These are phyloP conservation scores for Baronia brevicornis DNA, from an alignment of 2,888 invertebrate species.

Conservation along the genomic window DNA sequence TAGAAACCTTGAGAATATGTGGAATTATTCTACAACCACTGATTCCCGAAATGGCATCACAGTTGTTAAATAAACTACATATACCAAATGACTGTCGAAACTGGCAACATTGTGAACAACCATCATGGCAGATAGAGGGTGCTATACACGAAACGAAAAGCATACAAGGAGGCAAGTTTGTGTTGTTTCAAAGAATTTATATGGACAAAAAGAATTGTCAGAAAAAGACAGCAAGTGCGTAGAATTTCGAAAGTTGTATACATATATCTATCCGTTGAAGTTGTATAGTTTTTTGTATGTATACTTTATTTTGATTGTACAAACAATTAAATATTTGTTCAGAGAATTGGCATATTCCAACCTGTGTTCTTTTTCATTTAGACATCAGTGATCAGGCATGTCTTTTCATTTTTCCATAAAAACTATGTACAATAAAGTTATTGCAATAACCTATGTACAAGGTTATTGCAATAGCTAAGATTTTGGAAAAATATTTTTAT, in stretches of 20 bases:
- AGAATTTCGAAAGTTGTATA: too few relatives aligned
- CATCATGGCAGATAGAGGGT: constrained; percentile 54
- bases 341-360: too few relatives aligned
- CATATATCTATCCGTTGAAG: too few relatives aligned
- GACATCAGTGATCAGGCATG: too few relatives aligned
- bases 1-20: constrained; percentile 87
- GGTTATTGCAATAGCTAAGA: too few relatives aligned
- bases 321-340: too few relatives aligned
- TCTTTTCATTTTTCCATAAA: too few relatives aligned
- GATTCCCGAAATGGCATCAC: constrained; percentile 81
- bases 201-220: constrained; percentile 40
- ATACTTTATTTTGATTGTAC: too few relatives aligned
- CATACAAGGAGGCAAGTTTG: constrained; percentile 58
- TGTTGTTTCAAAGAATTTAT: constrained; percentile 61
- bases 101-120: constrained; percentile 53
- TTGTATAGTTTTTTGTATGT: constrained; percentile 1
- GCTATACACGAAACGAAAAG: constrained; percentile 54
- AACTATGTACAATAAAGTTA: too few relatives aligned
- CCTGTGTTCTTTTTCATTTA: too few relatives aligned
- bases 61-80: constrained; percentile 81
- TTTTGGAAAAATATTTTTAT: too few relatives aligned
- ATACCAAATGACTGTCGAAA: constrained; percentile 44
- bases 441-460: too few relatives aligned
- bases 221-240: constrained; percentile 42
- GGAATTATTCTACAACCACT: constrained; percentile 89